phyloP scores from a whole-genome alignment of 2,113 vertebrate species.

The Prochilodus magdalenae region DNA sequence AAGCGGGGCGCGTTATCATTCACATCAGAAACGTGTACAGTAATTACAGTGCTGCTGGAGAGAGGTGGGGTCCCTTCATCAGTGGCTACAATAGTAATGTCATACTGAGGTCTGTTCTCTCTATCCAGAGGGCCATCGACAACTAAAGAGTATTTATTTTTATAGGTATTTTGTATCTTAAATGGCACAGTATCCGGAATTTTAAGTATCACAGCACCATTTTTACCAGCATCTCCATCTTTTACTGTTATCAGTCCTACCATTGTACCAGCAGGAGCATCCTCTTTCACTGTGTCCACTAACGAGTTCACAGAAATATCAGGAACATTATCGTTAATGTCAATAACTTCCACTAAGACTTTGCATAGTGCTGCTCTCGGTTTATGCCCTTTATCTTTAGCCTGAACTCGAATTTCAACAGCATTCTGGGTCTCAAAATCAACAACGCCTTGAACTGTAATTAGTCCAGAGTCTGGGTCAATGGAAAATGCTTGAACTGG shows the following conservation, averaged over 20 bases:
- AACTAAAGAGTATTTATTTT: conserved; percentile 84
- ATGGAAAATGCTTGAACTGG: conserved; percentile 44
- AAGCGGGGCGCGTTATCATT: conserved; percentile 74
- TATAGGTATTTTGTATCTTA: conserved; percentile 84
- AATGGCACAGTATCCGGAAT: conserved; percentile 77
- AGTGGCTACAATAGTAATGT: conserved; percentile 78
- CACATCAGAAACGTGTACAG: conserved; percentile 69
- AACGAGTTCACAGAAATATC: conserved; percentile 81
- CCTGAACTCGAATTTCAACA: conserved; percentile 66
- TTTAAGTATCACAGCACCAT: conserved; percentile 77
- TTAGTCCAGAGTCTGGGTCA: conserved; percentile 44
- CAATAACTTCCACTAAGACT: conserved; percentile 64
- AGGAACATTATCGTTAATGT: conserved; percentile 82
- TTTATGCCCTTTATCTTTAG: conserved; percentile 58
- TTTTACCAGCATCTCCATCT: conserved; percentile 83
- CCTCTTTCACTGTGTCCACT: conserved; percentile 78
- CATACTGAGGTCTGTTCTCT: conserved; percentile 78
- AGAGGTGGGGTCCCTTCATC: conserved; percentile 79
- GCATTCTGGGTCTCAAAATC: conserved; percentile 56
- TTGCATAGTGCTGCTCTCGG: conserved; percentile 55
- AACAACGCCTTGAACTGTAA: conserved; percentile 42
- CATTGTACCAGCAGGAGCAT: conserved; percentile 77
- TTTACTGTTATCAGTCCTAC: conserved; percentile 83
- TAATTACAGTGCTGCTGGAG: conserved; percentile 61
- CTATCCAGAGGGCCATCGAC: conserved; percentile 81